Percentiles rank a stretch among this genome's conserved stretches.
Evolutionary conservation across 2,113 vertebrate genomes (phyloP).

Genomic region (Hepsetus odoe): DNA sequence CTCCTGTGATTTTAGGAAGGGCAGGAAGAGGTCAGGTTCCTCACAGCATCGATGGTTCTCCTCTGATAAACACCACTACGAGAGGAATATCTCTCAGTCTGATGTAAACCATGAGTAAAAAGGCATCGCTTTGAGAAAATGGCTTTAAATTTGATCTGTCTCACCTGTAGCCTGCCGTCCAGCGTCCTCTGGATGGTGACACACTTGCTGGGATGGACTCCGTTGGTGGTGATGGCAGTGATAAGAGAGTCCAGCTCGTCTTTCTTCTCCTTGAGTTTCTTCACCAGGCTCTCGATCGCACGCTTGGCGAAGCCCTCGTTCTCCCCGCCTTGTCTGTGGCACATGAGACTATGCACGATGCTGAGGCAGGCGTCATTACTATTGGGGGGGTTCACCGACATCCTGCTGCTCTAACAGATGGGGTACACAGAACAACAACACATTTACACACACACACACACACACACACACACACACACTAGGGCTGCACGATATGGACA

Average conservation of each 20-base stretch:
- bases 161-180: conserved; percentile 80
- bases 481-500: no score
- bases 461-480: no score
- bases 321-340: conserved; percentile 84
- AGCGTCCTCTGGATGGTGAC: conserved; percentile 85
- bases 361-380: conserved; percentile 82
- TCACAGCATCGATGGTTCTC: not conserved
- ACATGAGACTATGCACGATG: conserved; percentile 86
- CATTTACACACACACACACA: conserved; percentile 3
- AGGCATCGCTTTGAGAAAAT: not conserved
- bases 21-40: no score
- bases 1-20: no score
- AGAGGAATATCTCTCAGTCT: not conserved
- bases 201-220: conserved; percentile 82
- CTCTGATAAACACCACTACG: not conserved
- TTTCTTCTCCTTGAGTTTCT: conserved; percentile 74
- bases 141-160: not conserved
- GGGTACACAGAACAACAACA: conserved; percentile 36
- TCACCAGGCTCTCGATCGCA: conserved; percentile 83
- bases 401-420: conserved; percentile 62
- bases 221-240: conserved; percentile 81
- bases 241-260: conserved; percentile 83
- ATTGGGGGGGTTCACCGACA: conserved; percentile 75
- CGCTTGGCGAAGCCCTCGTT: conserved; percentile 81
- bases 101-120: not conserved